Percentiles rank a stretch among this genome's conserved stretches.
These are phyloP conservation scores for Diplolepis rosae DNA, from an alignment of 2,888 invertebrate genomes.

Conservation along the genomic window DNA sequence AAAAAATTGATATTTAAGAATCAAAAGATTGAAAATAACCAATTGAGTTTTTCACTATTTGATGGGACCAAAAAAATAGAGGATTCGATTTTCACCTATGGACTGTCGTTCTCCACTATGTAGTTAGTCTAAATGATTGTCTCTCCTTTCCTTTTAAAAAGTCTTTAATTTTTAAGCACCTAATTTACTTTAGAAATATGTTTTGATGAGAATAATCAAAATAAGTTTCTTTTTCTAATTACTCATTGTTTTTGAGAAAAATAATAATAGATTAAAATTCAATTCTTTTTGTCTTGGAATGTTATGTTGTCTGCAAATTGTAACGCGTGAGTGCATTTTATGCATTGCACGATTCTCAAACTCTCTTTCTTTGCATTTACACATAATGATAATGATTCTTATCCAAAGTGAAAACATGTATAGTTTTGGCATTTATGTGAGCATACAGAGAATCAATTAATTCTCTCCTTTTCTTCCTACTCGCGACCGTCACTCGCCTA, in stretches of 20 bases:
- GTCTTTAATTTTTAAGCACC: background rate
- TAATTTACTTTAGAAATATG: background rate
- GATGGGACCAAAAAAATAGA: too few relatives aligned
- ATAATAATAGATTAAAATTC: background rate
- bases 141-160: background rate
- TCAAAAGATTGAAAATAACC: too few relatives aligned
- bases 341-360: constrained; percentile 48
- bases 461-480: constrained; percentile 35
- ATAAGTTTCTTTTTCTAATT: background rate
- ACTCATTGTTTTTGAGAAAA: background rate
- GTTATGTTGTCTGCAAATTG: background rate
- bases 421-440: background rate
- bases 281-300: background rate
- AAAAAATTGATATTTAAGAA: background rate
- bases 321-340: constrained; percentile 31
- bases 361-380: constrained; percentile 45
- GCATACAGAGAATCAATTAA: constrained; percentile 40
- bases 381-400: constrained; percentile 41
- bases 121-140: background rate
- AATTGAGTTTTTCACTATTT: too few relatives aligned
- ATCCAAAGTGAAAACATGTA: constrained; percentile 6
- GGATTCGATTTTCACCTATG: background rate
- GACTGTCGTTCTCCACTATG: background rate
- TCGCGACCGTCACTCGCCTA: constrained; percentile 36
- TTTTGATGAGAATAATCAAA: background rate